These are phyloP conservation scores for Halesus radiatus DNA, from an alignment of 1,140 invertebrate genomes.

Conservation along the genomic window DNA sequence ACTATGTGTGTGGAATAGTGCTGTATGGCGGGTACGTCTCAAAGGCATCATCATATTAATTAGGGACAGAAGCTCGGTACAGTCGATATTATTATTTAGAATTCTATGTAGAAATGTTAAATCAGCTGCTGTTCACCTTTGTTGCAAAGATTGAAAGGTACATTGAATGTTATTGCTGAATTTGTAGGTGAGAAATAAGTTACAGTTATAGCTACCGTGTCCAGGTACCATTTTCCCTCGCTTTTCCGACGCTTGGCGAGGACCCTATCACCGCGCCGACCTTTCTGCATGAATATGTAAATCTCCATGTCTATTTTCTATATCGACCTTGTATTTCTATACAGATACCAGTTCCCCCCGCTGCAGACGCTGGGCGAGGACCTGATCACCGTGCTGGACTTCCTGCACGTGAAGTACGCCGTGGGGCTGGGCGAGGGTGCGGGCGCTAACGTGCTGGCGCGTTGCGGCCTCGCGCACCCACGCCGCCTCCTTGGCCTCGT, in stretches of 20 bases:
- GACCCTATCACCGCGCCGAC: slow-evolving; percentile 87
- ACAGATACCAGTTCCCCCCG: slow-evolving; percentile 84
- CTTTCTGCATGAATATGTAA: slow-evolving; percentile 75
- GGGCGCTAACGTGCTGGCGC: slow-evolving; percentile 88
- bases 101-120: too few relatives aligned
- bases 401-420: slow-evolving; percentile 83
- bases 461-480: slow-evolving; percentile 87
- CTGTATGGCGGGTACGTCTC: too few relatives aligned
- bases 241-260: slow-evolving; percentile 87
- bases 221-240: slow-evolving; percentile 84
- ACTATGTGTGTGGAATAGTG: too few relatives aligned
- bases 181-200: too few relatives aligned
- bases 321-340: slow-evolving; percentile 47
- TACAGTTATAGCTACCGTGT: too few relatives aligned
- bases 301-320: too few relatives aligned
- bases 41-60: too few relatives aligned
- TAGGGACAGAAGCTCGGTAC: too few relatives aligned
- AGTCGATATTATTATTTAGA: too few relatives aligned
- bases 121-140: too few relatives aligned
- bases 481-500: slow-evolving; percentile 81
- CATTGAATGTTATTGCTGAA: too few relatives aligned
- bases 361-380: slow-evolving; percentile 89
- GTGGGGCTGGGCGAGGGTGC: slow-evolving; percentile 91
- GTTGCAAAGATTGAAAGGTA: too few relatives aligned
- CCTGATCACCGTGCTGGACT: slow-evolving; percentile 85